Conservation (phyloP, 2,797 vertebrate genomes). For the Hypotaenidia philippensis region DNA sequence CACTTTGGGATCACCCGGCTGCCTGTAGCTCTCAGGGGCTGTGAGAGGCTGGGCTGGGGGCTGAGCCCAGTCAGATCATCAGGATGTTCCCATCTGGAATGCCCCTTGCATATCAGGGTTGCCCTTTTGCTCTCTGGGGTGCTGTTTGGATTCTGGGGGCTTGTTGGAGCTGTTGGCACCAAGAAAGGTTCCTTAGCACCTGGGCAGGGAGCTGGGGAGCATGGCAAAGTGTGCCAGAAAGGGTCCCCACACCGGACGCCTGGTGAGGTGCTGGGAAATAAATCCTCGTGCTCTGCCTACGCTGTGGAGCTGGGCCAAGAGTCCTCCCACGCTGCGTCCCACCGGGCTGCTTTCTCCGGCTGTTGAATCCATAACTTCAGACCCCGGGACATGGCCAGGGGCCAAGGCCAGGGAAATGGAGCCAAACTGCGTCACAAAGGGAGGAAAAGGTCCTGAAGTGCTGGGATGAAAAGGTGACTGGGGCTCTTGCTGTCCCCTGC, state of each 20-base stretch:
- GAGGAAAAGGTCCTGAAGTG: conserved; percentile 66
- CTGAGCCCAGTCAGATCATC: neutral
- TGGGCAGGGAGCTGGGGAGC: rapidly evolving
- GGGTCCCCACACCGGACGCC: neutral
- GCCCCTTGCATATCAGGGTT: neutral
- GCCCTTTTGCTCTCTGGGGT: neutral
- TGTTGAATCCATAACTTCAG: conserved; percentile 72
- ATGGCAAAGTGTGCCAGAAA: neutral
- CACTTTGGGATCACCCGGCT: neutral
- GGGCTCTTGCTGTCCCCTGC: neutral
- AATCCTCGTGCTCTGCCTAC: conserved; percentile 56
- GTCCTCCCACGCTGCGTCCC: conserved; percentile 46
- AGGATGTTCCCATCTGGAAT: neutral
- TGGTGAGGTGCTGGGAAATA: conserved; percentile 46
- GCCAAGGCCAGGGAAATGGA: conserved; percentile 1
- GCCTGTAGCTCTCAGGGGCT: neutral
- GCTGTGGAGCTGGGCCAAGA: conserved; percentile 36
- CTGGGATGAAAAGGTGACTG: conserved; percentile 48
- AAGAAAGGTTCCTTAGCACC: neutral
- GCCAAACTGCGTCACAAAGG: conserved; percentile 73
- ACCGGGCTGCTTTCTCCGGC: conserved; percentile 47
- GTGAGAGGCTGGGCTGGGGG: neutral
- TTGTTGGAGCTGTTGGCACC: rapidly evolving
- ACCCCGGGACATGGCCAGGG: conserved; percentile 29
- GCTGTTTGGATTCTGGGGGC: neutral